These are phyloP conservation scores for chimpanzee (Pan troglodytes) DNA, from an alignment of 2,113 vertebrate species.

Conservation along the genomic window NHGRI_mPanTro3-v2.1_pri NC_072406.2:87040501-87041000, in stretches of 20 bases:
- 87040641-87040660: neutral
- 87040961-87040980: neutral
- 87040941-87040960: neutral
- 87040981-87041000: too few relatives aligned
- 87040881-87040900: neutral
- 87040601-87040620: neutral
- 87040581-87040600: neutral
- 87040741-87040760: neutral
- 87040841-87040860: neutral
- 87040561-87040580: conserved; percentile 36
- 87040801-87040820: neutral
- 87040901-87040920: neutral
- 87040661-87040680: neutral
- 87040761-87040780: neutral
- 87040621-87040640: neutral
- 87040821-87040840: neutral
- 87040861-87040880: neutral
- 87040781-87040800: neutral
- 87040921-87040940: neutral
- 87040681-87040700: neutral
- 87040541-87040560: conserved; percentile 18
- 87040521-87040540: neutral
- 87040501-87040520: neutral
- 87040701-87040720: neutral
- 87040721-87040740: neutral